These are phyloP conservation scores for Egretta garzetta DNA, from an alignment of 2,113 vertebrate genomes.

Conservation along the genomic window DNA sequence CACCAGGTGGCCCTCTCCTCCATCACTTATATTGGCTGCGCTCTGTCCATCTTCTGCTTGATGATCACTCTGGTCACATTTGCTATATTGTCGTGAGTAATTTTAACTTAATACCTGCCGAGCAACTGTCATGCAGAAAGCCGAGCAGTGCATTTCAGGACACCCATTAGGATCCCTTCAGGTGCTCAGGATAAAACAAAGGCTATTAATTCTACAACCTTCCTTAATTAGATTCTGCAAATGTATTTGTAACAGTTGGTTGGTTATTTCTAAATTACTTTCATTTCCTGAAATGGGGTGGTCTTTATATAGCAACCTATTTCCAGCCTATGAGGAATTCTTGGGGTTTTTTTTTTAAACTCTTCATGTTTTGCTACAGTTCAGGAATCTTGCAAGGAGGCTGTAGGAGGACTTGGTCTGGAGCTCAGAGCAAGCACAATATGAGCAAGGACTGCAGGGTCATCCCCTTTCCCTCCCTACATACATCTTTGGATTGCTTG, in stretches of 20 bases:
- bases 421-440: accelerated
- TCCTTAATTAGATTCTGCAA: slow-evolving; percentile 34
- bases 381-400: background rate
- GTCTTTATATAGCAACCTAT: slow-evolving; percentile 6
- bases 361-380: background rate
- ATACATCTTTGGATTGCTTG: background rate
- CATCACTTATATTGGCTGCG: slow-evolving; percentile 94
- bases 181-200: slow-evolving; percentile 30
- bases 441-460: background rate
- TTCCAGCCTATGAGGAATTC: background rate
- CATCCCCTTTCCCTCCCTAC: too few relatives aligned
- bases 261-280: slow-evolving; percentile 18
- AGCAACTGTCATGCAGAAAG: background rate
- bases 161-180: background rate
- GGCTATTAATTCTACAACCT: slow-evolving; percentile 41
- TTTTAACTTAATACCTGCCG: background rate
- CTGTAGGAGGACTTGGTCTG: background rate
- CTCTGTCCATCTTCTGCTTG: slow-evolving; percentile 92
- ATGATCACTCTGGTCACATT: slow-evolving; percentile 92
- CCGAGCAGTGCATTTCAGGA: background rate
- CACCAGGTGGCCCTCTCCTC: slow-evolving; percentile 94
- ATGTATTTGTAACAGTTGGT: slow-evolving; percentile 29
- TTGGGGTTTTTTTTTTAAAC: background rate
- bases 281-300: slow-evolving; percentile 13
- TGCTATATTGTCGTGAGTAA: slow-evolving; percentile 93